Evolutionary conservation across 2,113 vertebrate species (phyloP), one percentile per base, ranked within the genome.

Genomic region (Chaetodon auriga): DNA sequence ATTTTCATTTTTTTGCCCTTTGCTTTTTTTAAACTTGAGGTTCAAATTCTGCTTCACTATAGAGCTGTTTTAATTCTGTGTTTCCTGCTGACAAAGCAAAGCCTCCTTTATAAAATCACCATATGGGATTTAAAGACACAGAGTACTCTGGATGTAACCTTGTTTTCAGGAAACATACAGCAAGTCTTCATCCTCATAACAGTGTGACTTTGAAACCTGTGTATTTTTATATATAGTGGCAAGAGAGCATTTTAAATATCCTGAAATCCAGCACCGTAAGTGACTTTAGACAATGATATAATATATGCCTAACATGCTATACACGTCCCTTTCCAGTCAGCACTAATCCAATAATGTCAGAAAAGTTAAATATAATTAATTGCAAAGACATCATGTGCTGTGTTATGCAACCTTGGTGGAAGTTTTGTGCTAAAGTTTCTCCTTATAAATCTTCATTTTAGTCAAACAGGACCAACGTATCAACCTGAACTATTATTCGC

Each of bases 171-270:
- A 73, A 45, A 54, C 25, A 49, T 73, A 21, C 48, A 65, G 7
- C 25, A 23, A 62, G 12, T 51, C 23, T 21, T 49, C 15, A 63
- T 63, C 8, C 46, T 54, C 15, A 8, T 49, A 35, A 48, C 23
- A 57, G n/a, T 9, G 60, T 25, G 69, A 80, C 51, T 80, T 73
- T 80, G 69, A 64, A 18, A 43, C 11, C 11, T 35, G 12, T 35
- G 12, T 72, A 51, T 45, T 60, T 61, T 51, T 36, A 45, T 25
- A 30, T 49, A 25, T 21, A 30, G 15, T 30, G 30, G 43, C 30
- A 66, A 21, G 6, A 30, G 3, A 74, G 21, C 16, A 68, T 68
- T 81, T 73, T 18, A 55, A 68, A 35, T 1, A 38, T 1, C 43
- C n/a, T 57, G 53, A 51, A 35, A 64, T 51, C 5, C 5, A 48